A percentile compares a stretch with the other conserved stretches of the same genome.
These are phyloP conservation scores for Saxidomus purpurata DNA, from an alignment of 1,140 invertebrate genomes.

Conservation along the genomic window DNA sequence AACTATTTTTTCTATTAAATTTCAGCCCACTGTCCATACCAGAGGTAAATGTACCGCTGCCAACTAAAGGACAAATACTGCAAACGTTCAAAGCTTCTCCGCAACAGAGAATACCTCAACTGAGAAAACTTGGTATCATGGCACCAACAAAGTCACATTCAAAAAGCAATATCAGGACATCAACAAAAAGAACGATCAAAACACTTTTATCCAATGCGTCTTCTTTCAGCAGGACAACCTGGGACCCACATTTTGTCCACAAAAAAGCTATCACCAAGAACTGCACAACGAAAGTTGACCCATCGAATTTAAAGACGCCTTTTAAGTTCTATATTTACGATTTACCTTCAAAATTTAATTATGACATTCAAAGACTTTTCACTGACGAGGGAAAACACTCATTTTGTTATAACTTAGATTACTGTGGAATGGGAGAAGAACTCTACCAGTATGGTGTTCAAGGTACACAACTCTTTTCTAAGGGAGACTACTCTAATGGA, in stretches of 20 bases:
- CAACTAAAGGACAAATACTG: background rate
- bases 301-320: conserved; percentile 52
- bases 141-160: background rate
- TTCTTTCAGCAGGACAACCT: background rate
- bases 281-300: background rate
- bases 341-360: conserved; percentile 75
- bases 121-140: background rate
- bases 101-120: background rate
- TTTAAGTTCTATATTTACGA: conserved; percentile 80
- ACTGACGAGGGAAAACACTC: background rate
- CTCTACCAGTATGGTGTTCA: conserved; percentile 45
- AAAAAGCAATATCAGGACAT: background rate
- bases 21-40: background rate
- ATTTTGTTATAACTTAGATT: conserved; percentile 71
- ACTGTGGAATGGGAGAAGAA: conserved; percentile 75
- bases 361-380: conserved; percentile 68
- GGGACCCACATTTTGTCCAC: background rate
- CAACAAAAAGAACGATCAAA: background rate
- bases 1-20: too few relatives aligned
- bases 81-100: background rate
- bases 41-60: background rate
- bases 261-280: background rate
- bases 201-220: background rate
- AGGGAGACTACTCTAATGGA: background rate
- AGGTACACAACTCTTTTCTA: background rate